Percentiles rank a stretch among this genome's conserved stretches.
phyloP scores from a whole-genome alignment of 2,797 vertebrate species.

The Telmatherina bonti region DNA sequence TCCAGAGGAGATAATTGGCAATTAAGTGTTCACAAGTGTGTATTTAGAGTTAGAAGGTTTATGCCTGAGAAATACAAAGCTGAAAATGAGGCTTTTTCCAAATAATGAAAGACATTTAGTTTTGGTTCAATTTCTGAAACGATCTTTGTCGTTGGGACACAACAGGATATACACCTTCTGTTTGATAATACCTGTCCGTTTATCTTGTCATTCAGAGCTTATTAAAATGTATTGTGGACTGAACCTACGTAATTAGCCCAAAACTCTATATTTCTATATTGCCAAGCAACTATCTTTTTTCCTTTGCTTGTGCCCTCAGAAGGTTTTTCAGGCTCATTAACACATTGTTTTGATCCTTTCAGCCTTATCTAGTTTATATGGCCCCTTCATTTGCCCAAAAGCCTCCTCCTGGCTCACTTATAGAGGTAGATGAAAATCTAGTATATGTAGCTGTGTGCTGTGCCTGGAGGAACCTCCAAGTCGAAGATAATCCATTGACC shows the following conservation, averaged over 20 bases:
- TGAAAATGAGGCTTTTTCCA: neutral
- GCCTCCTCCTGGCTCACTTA: neutral
- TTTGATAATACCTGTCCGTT: neutral
- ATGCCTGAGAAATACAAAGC: neutral
- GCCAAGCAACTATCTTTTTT: neutral
- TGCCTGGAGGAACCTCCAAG: neutral
- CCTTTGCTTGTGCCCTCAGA: constrained; percentile 1
- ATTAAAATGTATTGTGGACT: too few species aligned
- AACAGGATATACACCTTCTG: neutral
- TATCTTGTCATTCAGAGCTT: too few species aligned
- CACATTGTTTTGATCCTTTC: constrained; percentile 1
- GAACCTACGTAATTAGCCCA: neutral
- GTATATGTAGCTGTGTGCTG: neutral
- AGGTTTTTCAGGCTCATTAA: constrained; percentile 24
- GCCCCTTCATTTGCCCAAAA: constrained; percentile 11
- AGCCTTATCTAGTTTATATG: neutral
- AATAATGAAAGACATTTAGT: neutral
- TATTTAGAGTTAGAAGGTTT: constrained; percentile 7
- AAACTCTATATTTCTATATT: neutral
- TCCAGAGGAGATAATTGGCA: constrained; percentile 15
- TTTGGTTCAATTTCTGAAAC: neutral
- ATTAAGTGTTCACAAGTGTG: constrained; percentile 16
- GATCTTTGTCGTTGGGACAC: neutral
- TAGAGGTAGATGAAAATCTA: constrained; percentile 3
- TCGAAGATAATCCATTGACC: neutral